These are phyloP conservation scores for Apogon talboti DNA, from an alignment of 2,797 vertebrate genomes.

Conservation along the genomic window DNA sequence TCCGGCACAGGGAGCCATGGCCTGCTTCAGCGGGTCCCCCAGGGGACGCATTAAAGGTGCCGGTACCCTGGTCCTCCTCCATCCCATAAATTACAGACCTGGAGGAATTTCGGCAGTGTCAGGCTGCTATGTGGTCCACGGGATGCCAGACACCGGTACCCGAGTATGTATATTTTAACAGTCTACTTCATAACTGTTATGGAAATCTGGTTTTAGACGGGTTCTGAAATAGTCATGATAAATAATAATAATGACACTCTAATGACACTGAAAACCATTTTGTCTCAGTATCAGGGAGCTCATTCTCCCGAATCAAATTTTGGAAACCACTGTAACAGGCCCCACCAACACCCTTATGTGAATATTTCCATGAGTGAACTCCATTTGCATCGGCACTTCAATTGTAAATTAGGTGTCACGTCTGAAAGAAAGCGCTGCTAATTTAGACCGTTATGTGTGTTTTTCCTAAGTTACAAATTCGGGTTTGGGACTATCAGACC, in stretches of 20 bases:
- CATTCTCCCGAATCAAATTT: not conserved
- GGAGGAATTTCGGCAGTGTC: conserved; percentile 79
- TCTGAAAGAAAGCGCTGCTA: not conserved
- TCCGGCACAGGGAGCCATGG: conserved; percentile 54
- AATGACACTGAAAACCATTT: not conserved
- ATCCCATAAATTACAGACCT: conserved; percentile 68
- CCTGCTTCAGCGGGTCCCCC: conserved; percentile 60
- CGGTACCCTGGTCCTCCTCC: conserved; percentile 57
- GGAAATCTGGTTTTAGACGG: too few relatives aligned
- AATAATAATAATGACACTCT: not conserved
- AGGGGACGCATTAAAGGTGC: conserved; percentile 73
- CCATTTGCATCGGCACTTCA: not conserved
- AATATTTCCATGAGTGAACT: not conserved
- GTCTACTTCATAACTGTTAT: too few relatives aligned
- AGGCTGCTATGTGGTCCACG: not conserved
- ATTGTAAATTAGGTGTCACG: too few relatives aligned
- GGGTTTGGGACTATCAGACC: not conserved
- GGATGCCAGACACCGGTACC: too few relatives aligned
- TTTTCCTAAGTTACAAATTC: not conserved
- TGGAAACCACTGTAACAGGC: conserved; percentile 18
- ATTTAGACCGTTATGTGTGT: not conserved
- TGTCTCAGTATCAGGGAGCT: not conserved
- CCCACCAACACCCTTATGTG: not conserved
- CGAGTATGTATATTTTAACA: too few relatives aligned
- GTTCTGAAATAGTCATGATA: too few relatives aligned